Conservation (phyloP, 2,888 invertebrate species). For the Caradrina kadenii region DNA sequence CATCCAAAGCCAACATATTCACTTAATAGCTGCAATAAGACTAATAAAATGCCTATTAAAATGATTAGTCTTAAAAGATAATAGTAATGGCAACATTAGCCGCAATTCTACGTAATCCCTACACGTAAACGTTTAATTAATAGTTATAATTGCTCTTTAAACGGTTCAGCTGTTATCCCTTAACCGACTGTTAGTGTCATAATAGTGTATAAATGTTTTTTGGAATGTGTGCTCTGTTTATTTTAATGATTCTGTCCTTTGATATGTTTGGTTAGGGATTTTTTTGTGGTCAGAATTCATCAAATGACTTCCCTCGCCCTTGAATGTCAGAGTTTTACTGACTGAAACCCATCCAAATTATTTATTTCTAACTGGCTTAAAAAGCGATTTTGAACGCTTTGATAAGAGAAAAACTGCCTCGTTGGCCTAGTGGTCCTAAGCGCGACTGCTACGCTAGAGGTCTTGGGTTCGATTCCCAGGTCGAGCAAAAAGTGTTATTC, state of each 20-base stretch:
- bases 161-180: slow-evolving; percentile 40
- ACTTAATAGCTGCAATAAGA: slow-evolving; percentile 52
- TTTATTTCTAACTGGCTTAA: no score
- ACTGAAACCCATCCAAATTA: no score
- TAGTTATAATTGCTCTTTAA: slow-evolving; percentile 58
- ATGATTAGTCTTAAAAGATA: slow-evolving; percentile 72
- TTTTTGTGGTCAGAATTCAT: no score
- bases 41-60: slow-evolving; percentile 68
- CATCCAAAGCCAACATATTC: slow-evolving; percentile 49
- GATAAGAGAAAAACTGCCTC: no score
- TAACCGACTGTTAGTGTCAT: slow-evolving; percentile 31
- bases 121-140: slow-evolving; percentile 55
- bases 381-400: no score
- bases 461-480: no score
- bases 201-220: slow-evolving; percentile 43
- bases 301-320: no score
- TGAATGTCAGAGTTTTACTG: no score
- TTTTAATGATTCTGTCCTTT: slow-evolving; percentile 15
- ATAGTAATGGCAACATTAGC: slow-evolving; percentile 71
- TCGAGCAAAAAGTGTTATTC: no score
- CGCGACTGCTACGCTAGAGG: no score
- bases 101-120: slow-evolving; percentile 55
- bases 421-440: no score
- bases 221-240: slow-evolving; percentile 10
- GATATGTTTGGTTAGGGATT: slow-evolving; percentile 4